Base-by-base conservation (phyloP, 2,113 vertebrate species). In the Actinemys pallida region DNA sequence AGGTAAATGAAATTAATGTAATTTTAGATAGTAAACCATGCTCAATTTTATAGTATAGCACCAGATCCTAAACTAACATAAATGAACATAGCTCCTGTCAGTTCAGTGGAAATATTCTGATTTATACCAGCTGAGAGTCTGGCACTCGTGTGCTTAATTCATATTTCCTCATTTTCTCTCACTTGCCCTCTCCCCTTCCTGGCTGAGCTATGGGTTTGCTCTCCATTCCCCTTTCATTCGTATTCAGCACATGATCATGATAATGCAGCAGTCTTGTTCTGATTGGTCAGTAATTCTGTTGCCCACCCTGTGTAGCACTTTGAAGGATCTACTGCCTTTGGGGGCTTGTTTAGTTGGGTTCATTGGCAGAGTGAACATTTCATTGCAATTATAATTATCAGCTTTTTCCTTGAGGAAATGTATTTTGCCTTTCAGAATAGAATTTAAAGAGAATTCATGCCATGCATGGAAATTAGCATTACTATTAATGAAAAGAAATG, bases 401-500 rank as follows among this genome's bases (percentile, higher is more conserved):
- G 39, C 42, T 25, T 27, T 47, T 76, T 76, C 25, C 24, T 27
- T 47, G 12, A 76, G 75, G 75, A 76, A 45, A 42, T 27, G 75
- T 25, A 76, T 76, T 25, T 76, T 42, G 20, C 24, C 75, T 76
- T 76, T 45, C 75, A 45, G 75, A 76, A 76, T 12, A 76, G 75
- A 76, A 25, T 76, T 76, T 76, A 76, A 45, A 45, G 75, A 76
- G 39, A 72, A n/a, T 72, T 42, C 39, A 42, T 42, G 39, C 39
- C 39, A 42, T 20, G 59, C 0, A 0, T 2, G 8, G 5, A 14
- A 62, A 45, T 57, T 75, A 92, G 81, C 1, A 56, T 20, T 42
- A 4, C 47, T 89, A 10, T 78, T 42, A 91, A 42, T 7, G 31
- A 8, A 92, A 95, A 31, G 24, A 83, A 1, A 29, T 49, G 75